Evolutionary conservation across 2,113 vertebrate species (phyloP), one percentile per base, ranked within the genome.

Genomic region (Ondatra zibethicus): DNA sequence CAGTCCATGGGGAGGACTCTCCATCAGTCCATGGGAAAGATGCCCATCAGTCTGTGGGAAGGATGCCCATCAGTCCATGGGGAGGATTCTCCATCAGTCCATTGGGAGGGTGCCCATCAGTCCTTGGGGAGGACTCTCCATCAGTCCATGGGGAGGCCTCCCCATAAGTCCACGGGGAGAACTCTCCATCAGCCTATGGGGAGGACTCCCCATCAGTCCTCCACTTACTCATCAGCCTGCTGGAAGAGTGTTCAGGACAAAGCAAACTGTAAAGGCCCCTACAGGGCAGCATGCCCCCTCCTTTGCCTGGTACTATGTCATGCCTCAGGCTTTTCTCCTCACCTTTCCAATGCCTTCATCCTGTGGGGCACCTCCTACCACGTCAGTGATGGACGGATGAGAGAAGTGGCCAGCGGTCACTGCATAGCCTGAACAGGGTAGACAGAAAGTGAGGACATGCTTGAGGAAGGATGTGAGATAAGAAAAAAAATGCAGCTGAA

Each of bases 351-450:
- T 98, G 97, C 99, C 99, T 95, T 98, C 99, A 72, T 99, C 99
- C 98, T 99, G 99, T 23, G 99, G 99, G n/a, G 99, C 99, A 92
- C 99, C 99, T 92, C 99, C 99, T 52, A 99, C 99, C 65, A 99
- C 95, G 7, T 99, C 99, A 0, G 98, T 99, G 70, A 98, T 96
- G 72, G 98, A 98, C 0, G 98, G 98, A 65, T 99, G 99, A 72
- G 99, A 99, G 98, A 99, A 99, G 97, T 99, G 99, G 94, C 99
- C 99, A 12, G 99, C 99, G 1, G 99, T 98, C 98, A 99, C 99
- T 0, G 99, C 99, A 7, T 99, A 99, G 95, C 99, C 99, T 99
- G 97, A 65, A 97, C 0, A 36, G 81, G 72, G 97, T 39, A 55
- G 70, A 73, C 14, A 36, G 87, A 33, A 31, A 93, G 19, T 76